Evolutionary conservation across 2,888 invertebrate genomes (phyloP).

Genomic region (Zygogramma bicolorata): DNA sequence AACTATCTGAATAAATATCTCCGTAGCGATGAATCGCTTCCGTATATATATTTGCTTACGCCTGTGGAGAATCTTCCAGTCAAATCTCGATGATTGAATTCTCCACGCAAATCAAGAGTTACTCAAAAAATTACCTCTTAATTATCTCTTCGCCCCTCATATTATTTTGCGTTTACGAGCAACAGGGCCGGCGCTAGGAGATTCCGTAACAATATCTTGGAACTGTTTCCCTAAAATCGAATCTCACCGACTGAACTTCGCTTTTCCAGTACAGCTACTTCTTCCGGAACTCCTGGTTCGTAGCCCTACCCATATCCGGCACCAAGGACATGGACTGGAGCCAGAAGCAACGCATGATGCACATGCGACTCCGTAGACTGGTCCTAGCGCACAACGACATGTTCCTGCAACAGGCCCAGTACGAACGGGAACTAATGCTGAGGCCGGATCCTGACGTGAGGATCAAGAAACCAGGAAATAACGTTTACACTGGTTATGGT

Average conservation of each 20-base stretch:
- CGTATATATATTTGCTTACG: too few species aligned
- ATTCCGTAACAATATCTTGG: too few species aligned
- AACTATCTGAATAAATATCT: too few species aligned
- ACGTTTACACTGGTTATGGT: constrained; percentile 62
- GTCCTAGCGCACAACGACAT: constrained; percentile 61
- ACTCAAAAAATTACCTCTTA: too few species aligned
- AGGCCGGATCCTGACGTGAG: constrained; percentile 43
- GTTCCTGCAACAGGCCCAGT: constrained; percentile 60
- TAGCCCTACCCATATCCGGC: constrained; percentile 54
- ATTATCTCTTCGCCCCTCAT: too few species aligned
- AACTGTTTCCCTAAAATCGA: background rate
- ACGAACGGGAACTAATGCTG: constrained; percentile 55
- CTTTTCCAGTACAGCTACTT: constrained; percentile 54
- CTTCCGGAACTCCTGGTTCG: constrained; percentile 60
- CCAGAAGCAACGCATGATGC: constrained; percentile 60
- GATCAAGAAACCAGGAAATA: constrained; percentile 56
- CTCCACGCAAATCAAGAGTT: too few species aligned
- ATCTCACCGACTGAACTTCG: background rate
- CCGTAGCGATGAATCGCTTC: too few species aligned
- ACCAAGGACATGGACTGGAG: constrained; percentile 55
- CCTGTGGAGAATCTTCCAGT: too few species aligned
- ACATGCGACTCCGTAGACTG: constrained; percentile 60
- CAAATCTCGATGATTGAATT: too few species aligned
- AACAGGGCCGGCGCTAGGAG: too few species aligned
- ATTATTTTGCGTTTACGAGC: too few species aligned